Conservation (phyloP, 2,113 vertebrate species). For the Oreochromis aureus region DNA sequence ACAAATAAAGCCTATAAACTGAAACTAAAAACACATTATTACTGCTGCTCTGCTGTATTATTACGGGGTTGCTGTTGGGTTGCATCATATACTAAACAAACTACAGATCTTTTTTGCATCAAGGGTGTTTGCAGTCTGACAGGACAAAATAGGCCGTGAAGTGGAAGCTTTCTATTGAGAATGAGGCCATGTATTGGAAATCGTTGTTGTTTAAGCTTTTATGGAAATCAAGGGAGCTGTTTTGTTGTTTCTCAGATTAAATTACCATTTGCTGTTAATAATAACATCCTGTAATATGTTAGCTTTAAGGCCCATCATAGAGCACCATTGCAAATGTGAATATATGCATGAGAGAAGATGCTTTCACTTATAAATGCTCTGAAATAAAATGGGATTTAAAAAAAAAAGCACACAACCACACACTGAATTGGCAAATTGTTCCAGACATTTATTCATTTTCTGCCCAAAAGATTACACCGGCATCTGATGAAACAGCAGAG, state of each 20-base stretch:
- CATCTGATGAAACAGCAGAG: not conserved
- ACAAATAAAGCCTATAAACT: constrained; percentile 36
- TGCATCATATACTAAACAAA: constrained; percentile 48
- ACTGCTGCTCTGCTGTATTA: constrained; percentile 2
- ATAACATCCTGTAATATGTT: not conserved
- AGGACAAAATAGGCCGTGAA: not conserved
- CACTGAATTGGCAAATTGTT: not conserved
- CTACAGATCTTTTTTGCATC: not conserved
- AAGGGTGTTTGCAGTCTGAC: not conserved
- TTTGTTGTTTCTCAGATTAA: not conserved
- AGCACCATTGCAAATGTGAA: not conserved
- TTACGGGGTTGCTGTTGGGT: constrained; percentile 30
- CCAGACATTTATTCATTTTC: constrained; percentile 27
- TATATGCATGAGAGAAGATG: not conserved
- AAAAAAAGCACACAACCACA: not conserved
- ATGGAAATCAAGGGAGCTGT: not conserved
- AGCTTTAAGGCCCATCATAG: not conserved
- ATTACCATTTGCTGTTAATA: not conserved
- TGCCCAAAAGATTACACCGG: not conserved
- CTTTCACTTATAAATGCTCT: not conserved
- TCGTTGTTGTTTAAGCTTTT: not conserved
- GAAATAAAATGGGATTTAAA: not conserved
- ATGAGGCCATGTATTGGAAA: not conserved
- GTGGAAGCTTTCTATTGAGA: not conserved
- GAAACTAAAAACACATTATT: constrained; percentile 34